Evolutionary conservation across 2,797 vertebrate species (phyloP).

Genomic region (Jordanella pulchra): DNA sequence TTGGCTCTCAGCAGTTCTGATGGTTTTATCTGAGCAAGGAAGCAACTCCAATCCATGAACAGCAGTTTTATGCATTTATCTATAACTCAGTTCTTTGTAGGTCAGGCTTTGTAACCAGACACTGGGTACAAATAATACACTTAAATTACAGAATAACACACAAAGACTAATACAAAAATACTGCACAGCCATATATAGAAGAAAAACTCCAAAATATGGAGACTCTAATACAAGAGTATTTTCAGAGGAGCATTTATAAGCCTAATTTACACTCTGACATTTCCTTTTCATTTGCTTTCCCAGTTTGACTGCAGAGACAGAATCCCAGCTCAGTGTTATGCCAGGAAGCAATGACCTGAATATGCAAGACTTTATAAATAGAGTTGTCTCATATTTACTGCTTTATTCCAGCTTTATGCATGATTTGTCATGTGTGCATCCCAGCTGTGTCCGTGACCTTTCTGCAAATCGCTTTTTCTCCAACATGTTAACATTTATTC

Average conservation of each 20-base stretch:
- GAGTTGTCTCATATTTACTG: conserved; percentile 59
- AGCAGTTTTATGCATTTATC: too few species aligned
- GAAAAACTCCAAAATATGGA: too few species aligned
- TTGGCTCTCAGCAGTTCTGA: conserved; percentile 27
- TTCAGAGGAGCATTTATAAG: neutral
- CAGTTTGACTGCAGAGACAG: conserved; percentile 56
- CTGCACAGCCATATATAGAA: too few species aligned
- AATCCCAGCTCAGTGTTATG: conserved; percentile 50
- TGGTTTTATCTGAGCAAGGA: conserved; percentile 12
- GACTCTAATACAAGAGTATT: too few species aligned
- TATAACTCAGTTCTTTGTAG: neutral
- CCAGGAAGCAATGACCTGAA: conserved; percentile 79
- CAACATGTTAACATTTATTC: neutral
- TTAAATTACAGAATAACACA: too few species aligned
- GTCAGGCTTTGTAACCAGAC: neutral
- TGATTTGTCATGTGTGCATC: conserved; percentile 36
- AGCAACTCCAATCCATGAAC: conserved; percentile 3
- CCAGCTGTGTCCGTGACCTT: neutral
- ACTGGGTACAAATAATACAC: neutral
- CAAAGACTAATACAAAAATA: too few species aligned
- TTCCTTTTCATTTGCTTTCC: conserved; percentile 38
- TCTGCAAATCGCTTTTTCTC: neutral
- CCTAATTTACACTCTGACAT: neutral
- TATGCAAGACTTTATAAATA: conserved; percentile 81
- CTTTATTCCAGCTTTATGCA: conserved; percentile 59